Evolutionary conservation across 2,888 invertebrate genomes (phyloP).

Genomic region (Biston stratarius): DNA sequence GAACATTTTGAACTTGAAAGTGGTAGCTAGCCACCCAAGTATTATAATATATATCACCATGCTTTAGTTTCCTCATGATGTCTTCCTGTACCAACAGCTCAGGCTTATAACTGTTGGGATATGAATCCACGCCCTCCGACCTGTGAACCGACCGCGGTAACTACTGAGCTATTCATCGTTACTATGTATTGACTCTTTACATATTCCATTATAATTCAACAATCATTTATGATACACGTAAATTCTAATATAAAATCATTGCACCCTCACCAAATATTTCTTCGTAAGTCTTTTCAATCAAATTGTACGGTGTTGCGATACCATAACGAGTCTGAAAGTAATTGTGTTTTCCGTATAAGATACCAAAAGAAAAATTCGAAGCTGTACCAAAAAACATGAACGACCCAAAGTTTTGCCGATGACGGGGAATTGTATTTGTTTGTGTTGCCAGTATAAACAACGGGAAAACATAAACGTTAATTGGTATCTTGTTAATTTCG

Average conservation of each 20-base stretch:
- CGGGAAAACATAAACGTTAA: background rate
- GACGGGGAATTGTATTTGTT: background rate
- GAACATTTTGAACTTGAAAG: too few relatives aligned
- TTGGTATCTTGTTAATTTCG: background rate
- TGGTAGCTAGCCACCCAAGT: too few relatives aligned
- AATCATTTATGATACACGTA: background rate
- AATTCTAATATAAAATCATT: background rate
- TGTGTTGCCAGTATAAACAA: background rate
- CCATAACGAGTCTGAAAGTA: slow-evolving; percentile 5
- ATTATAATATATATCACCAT: too few relatives aligned
- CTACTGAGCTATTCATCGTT: too few relatives aligned
- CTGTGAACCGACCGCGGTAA: too few relatives aligned
- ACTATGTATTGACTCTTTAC: too few relatives aligned
- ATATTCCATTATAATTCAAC: too few relatives aligned
- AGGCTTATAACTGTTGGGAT: too few relatives aligned
- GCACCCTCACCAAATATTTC: too few relatives aligned
- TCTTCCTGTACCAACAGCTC: too few relatives aligned
- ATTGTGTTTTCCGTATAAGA: slow-evolving; percentile 4
- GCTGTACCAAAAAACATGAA: background rate
- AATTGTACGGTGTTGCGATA: background rate
- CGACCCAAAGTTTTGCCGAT: background rate
- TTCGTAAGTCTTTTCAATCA: slow-evolving; percentile 5
- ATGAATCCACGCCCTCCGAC: too few relatives aligned
- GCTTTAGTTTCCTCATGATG: too few relatives aligned
- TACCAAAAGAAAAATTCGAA: slow-evolving; percentile 2